Conservation (phyloP, 2,888 invertebrate species). For the Agrilus mali region DNA sequence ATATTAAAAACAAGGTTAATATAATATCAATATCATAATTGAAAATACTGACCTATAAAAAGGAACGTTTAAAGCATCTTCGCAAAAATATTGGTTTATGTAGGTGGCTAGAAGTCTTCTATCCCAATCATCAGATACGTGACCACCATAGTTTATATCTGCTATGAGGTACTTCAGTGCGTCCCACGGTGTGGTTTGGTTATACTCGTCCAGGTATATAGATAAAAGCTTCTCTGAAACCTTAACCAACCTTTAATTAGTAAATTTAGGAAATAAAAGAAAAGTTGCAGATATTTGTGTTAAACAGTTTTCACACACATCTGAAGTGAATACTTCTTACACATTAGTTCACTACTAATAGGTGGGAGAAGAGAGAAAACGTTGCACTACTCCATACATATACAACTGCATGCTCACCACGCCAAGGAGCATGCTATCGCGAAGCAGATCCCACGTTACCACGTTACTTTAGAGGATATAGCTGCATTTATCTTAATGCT, state of each 20-base stretch:
- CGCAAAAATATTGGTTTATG: constrained; percentile 71
- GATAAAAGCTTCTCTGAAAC: constrained; percentile 73
- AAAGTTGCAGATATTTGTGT: background rate
- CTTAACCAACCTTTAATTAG: constrained; percentile 26
- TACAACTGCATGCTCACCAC: too few relatives aligned
- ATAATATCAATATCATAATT: too few relatives aligned
- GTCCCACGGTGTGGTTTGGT: constrained; percentile 76
- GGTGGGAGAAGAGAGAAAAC: too few relatives aligned
- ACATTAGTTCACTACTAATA: too few relatives aligned
- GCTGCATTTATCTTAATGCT: too few relatives aligned
- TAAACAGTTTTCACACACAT: background rate
- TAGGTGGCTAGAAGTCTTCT: constrained; percentile 67
- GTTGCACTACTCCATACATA: too few relatives aligned
- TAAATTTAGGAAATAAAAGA: background rate
- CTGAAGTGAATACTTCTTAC: background rate
- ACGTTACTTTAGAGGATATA: too few relatives aligned
- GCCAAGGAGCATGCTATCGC: too few relatives aligned
- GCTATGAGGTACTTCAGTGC: constrained; percentile 80
- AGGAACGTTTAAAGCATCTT: constrained; percentile 49
- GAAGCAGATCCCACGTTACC: too few relatives aligned
- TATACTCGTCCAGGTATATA: constrained; percentile 75
- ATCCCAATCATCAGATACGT: constrained; percentile 67
- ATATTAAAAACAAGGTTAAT: too few relatives aligned
- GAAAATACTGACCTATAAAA: constrained; percentile 44
- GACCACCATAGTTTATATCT: constrained; percentile 82